phyloP scores from a whole-genome alignment of 2,113 vertebrate genomes.

The Osmerus mordax region DNA sequence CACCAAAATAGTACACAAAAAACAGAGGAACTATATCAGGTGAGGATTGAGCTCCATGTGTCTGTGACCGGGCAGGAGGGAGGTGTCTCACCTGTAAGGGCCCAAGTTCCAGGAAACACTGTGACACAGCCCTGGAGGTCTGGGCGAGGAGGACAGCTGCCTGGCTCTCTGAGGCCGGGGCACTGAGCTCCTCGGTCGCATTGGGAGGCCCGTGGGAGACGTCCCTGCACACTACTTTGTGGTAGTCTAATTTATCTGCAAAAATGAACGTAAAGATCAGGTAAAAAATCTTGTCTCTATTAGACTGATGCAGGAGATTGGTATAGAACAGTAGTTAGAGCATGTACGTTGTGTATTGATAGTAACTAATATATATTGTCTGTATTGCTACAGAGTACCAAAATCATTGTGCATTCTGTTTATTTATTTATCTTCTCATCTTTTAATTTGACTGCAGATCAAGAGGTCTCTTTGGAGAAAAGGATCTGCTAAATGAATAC shows the following conservation, averaged over 20 bases:
- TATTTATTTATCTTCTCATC: no score
- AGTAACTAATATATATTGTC: no score
- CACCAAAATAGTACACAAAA: no score
- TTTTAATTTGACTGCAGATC: no score
- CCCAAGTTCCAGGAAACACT: slow-evolving; percentile 28
- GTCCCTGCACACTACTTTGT: slow-evolving; percentile 19
- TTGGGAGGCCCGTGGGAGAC: not conserved
- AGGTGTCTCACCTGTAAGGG: slow-evolving; percentile 36
- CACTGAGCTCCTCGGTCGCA: slow-evolving; percentile 7
- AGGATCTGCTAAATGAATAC: no score
- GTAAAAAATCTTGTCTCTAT: not conserved
- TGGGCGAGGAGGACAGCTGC: slow-evolving; percentile 16
- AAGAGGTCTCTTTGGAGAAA: no score
- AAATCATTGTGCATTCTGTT: no score
- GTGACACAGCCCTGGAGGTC: slow-evolving; percentile 5
- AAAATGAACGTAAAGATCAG: slow-evolving; percentile 2
- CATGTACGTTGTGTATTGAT: no score
- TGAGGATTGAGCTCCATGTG: not conserved
- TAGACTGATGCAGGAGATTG: no score
- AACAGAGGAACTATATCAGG: no score
- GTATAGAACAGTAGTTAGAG: no score
- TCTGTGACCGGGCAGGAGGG: not conserved
- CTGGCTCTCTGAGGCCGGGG: slow-evolving; percentile 16
- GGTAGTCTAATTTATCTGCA: slow-evolving; percentile 32
- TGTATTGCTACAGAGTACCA: no score